Evolutionary conservation across 2,888 invertebrate genomes (phyloP), one percentile per base, ranked within the genome.

Genomic region (Caenorhabditis zanzibari): DNA sequence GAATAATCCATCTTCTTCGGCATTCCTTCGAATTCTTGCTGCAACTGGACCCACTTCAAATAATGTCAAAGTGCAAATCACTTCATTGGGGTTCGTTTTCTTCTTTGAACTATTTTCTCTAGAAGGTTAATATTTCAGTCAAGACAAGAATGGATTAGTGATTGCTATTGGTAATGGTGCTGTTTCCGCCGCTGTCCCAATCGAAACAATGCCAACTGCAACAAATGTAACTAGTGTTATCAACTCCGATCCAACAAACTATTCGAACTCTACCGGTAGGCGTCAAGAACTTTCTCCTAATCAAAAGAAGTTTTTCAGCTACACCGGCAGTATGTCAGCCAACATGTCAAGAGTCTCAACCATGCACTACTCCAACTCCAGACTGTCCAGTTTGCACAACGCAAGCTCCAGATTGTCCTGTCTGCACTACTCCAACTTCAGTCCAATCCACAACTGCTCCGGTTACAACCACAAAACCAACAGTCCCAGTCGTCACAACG

Each of bases 41-140:
- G 81, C 41, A 7, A 26, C 41, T 38, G 72, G 54, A 28, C 64
- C 81, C 7, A 52, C 52, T 0, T 41, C 35, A 0, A 77, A 77
- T 35, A 77, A 72, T 54, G 73, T 64, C 0, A 22, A 44, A 22
- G 59, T 83, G 0, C 41, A 69, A 24, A 79, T 83, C 2, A 32
- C 58, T 14, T 14, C 22, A 41, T 64, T 83, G 12, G 26, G 10
- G 83, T 79, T 4, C 58, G 83, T 68, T 58, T 35, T 22, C 14
- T 4, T 16, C 22, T 54, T 14, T 26, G 4, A 22, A 12, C 38
- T 12, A 10, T 38, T 38, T 12, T 38, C 38, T 7, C 4, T 32
- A 32, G 5, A 38, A 6, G 12, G 6, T 2, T 12, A 12, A 38
- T 22, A 35, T 61, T 59, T 66, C 52, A 72, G 73, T n/a, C 28